phyloP scores from a whole-genome alignment of 1,140 invertebrate genomes.

The Neelides sp. region DNA sequence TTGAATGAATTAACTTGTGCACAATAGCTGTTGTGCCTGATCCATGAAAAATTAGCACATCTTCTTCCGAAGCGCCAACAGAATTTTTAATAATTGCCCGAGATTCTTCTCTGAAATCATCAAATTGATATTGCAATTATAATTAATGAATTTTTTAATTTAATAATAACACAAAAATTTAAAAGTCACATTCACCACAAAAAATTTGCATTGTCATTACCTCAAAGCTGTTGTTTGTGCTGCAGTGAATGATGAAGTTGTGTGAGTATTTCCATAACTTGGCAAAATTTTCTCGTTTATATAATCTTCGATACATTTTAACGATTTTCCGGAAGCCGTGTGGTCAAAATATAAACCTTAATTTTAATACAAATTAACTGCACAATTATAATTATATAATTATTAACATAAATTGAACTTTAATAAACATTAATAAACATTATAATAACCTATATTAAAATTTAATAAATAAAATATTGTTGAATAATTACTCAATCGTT shows the following conservation, averaged over 20 bases:
- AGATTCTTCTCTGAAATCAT: constrained; percentile 32
- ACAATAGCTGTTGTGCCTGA: constrained; percentile 43
- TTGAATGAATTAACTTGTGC: constrained; percentile 38
- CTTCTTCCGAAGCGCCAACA: constrained; percentile 41
- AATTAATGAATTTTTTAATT: constrained; percentile 24
- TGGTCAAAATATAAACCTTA: constrained; percentile 33
- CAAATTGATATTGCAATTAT: constrained; percentile 28
- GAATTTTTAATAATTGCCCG: constrained; percentile 41
- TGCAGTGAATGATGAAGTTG: constrained; percentile 41
- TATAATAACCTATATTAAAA: too few relatives aligned
- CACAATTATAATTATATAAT: too few relatives aligned
- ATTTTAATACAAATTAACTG: too few relatives aligned
- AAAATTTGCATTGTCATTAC: constrained; percentile 16
- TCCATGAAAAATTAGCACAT: constrained; percentile 43
- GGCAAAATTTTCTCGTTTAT: constrained; percentile 42
- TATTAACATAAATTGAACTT: too few relatives aligned
- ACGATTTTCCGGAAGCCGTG: constrained; percentile 38
- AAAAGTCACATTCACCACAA: not conserved
- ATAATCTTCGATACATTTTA: constrained; percentile 44
- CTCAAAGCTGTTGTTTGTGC: constrained; percentile 43
- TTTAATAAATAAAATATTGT: too few relatives aligned
- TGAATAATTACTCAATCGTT: too few relatives aligned
- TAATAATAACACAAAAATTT: too few relatives aligned
- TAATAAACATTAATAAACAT: too few relatives aligned
- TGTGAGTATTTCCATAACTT: constrained; percentile 47